Evolutionary conservation across 2,113 vertebrate genomes (phyloP), one percentile per base, ranked within the genome.

Genomic region (Oncorhynchus kisutch): DNA sequence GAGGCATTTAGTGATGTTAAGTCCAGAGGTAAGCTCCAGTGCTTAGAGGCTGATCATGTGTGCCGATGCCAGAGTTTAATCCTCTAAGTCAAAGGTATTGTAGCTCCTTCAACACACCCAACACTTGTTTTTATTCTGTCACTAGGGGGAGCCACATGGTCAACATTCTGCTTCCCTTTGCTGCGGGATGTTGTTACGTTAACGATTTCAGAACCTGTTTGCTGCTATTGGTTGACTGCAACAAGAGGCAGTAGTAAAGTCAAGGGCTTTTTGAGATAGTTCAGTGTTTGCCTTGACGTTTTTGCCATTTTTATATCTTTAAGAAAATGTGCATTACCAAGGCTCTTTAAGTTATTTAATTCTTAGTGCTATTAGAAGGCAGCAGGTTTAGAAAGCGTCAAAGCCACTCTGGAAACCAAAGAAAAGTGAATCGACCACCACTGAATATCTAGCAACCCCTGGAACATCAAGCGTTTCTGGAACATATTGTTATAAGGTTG

Each of bases 31-130:
- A 89, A 90, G 83, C 88, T 87, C 74, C 73, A 67, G 78, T 45
- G 78, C 80, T 91, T 87, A 90, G 69, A 68, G 84, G 84, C 84
- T 86, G 88, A 85, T 83, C 81, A 78, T 79, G 78, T 83, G 86
- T 80, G 76, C 72, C 14, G 60, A 57, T 57, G 80, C 81, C 81
- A 83, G 57, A 71, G 80, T 71, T 80, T 92, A 93, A 93, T 91
- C 92, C 88, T 75, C 39, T 86, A 84, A 88, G 82, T 84, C 83
- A 78, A 87, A 89, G 75, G 78, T 84, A 72, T 77, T 20, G 62
- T 29, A 78, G 72, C 49, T 71, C 66, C 81, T 71, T 64, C 73
- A 83, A 70, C 72, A 34, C 31, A 34, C 31, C 31, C 31, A 34
- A 34, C 31, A 34, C 31, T 34, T 34, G 31, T 6, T 34, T 34